Evolutionary conservation across 2,888 invertebrate species (phyloP).

Genomic region (Diarsia rubi): DNA sequence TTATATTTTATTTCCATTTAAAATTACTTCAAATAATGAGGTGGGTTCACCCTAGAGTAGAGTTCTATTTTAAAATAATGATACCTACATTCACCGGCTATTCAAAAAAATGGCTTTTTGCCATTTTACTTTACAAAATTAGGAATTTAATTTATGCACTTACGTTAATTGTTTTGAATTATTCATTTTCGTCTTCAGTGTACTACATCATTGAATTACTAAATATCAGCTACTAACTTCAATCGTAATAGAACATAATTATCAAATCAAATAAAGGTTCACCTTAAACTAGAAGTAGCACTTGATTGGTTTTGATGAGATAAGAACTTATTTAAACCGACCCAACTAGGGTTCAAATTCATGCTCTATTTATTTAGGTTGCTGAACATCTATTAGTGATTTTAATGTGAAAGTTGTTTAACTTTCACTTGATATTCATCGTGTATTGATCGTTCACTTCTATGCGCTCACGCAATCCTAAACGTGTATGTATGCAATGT

Average conservation of each 20-base stretch:
- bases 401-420: not conserved
- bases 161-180: not conserved
- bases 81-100: not conserved
- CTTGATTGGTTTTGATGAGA: slow-evolving; percentile 15
- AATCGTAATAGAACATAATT: not conserved
- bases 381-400: slow-evolving; percentile 8
- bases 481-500: too few relatives aligned
- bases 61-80: slow-evolving; percentile 7
- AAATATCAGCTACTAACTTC: not conserved
- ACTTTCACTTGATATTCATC: not conserved
- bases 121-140: not conserved
- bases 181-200: not conserved
- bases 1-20: slow-evolving; percentile 53
- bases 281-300: not conserved
- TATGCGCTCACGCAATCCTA: not conserved
- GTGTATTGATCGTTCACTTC: too few relatives aligned
- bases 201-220: not conserved
- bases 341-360: slow-evolving; percentile 7
- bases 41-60: not conserved
- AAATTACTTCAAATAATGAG: slow-evolving; percentile 42
- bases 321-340: slow-evolving; percentile 15
- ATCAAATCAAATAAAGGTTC: not conserved
- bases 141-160: not conserved
- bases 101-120: not conserved
- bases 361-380: slow-evolving; percentile 10